Evolutionary conservation across 23 tunicate species (phyloP).

Genomic region (Oikopleura dioica): DNA sequence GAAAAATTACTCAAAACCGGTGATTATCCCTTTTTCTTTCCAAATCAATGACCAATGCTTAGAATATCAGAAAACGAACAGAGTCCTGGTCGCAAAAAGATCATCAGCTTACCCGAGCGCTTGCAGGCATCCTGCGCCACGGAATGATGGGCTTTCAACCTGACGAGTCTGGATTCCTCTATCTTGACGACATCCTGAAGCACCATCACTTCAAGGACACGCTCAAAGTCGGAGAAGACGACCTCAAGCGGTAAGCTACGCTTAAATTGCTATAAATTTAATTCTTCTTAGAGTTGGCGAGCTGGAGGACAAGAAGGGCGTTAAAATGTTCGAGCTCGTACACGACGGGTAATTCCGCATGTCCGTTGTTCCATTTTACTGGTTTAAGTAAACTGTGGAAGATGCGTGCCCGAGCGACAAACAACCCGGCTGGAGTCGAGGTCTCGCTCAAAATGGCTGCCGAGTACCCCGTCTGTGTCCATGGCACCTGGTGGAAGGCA

Average conservation of each 20-base stretch:
- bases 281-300: constrained; percentile 15
- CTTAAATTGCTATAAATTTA: not conserved
- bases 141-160: not conserved
- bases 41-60: too few species aligned
- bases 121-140: not conserved
- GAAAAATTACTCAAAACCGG: too few species aligned
- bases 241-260: not conserved
- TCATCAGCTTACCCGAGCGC: not conserved
- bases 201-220: not conserved
- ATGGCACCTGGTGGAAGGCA: not conserved
- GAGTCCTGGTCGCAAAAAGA: not conserved
- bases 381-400: not conserved
- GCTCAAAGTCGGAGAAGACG: not conserved
- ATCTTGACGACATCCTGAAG: not conserved
- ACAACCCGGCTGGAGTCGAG: not conserved
- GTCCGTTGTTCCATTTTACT: not conserved
- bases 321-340: constrained; percentile 16
- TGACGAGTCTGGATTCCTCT: not conserved
- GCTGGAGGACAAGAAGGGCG: constrained; percentile 29
- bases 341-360: not conserved
- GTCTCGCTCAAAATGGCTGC: not conserved
- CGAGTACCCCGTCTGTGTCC: not conserved
- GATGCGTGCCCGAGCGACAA: not conserved
- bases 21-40: too few species aligned
- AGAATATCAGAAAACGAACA: not conserved